phyloP scores from a whole-genome alignment of 2,113 vertebrate genomes.

The Potamarius usumacintae region DNA sequence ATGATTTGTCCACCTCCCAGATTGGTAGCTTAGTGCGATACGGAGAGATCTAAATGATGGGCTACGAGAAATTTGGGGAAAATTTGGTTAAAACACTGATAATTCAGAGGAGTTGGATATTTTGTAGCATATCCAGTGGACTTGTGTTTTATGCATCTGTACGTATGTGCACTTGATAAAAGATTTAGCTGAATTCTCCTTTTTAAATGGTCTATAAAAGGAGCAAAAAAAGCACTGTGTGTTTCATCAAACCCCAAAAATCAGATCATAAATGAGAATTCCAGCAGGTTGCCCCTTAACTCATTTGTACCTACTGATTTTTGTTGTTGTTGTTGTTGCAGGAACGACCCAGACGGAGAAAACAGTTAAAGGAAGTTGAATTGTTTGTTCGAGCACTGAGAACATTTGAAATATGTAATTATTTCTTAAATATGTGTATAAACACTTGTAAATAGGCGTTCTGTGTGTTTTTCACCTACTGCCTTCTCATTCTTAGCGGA shows the following conservation, averaged over 20 bases:
- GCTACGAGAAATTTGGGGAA: background rate
- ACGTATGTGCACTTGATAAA: background rate
- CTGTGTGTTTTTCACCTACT: constrained; percentile 27
- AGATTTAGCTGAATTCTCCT: background rate
- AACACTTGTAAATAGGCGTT: constrained; percentile 44
- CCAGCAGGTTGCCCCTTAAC: background rate
- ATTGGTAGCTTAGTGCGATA: background rate
- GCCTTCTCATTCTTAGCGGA: background rate
- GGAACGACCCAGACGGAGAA: background rate
- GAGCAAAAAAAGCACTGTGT: background rate
- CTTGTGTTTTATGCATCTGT: background rate
- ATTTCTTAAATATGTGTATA: constrained; percentile 31
- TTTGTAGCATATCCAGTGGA: background rate
- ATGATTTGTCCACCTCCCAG: background rate
- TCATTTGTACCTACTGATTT: background rate
- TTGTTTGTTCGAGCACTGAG: constrained; percentile 14
- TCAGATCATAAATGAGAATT: no score
- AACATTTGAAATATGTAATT: constrained; percentile 32
- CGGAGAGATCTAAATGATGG: background rate
- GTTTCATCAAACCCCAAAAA: background rate
- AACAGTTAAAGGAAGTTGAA: background rate
- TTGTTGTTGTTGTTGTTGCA: background rate
- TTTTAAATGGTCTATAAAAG: background rate
- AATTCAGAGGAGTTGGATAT: background rate
- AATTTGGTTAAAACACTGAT: background rate